A percentile compares a stretch with the other conserved stretches of the same genome.
Evolutionary conservation across 2,113 vertebrate species (phyloP).

Genomic region (Coryphaenoides rupestris): DNA sequence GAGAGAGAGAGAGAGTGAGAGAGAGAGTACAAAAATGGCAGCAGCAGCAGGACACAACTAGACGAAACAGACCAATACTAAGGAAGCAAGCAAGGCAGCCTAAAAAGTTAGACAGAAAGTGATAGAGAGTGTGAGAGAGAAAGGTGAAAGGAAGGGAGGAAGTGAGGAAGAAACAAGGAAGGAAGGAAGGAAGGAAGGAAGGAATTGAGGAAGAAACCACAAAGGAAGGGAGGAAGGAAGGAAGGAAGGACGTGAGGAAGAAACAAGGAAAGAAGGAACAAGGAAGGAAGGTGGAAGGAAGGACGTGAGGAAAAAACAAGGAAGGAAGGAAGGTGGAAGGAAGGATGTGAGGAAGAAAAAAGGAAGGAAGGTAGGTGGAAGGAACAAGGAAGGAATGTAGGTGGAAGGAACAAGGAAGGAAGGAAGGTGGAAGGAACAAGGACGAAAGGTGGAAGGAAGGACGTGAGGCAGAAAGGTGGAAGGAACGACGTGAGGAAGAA

Average conservation of each 20-base stretch:
- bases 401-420: slow-evolving; percentile 9
- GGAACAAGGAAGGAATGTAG: background rate
- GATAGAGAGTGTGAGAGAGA: background rate
- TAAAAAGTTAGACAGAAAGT: too few relatives aligned
- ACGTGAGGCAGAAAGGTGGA: background rate
- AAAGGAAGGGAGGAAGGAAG: background rate
- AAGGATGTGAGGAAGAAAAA: background rate
- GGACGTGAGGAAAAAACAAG: background rate
- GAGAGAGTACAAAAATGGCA: too few relatives aligned
- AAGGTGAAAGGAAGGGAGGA: background rate
- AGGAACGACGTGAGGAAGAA: background rate
- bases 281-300: background rate
- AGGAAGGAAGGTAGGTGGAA: background rate
- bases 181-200: background rate
- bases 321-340: background rate
- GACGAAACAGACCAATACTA: too few relatives aligned
- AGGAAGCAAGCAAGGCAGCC: background rate
- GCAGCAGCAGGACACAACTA: too few relatives aligned
- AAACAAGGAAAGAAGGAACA: background rate
- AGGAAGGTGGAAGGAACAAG: background rate
- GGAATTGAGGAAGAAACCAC: background rate
- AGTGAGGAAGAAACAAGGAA: background rate
- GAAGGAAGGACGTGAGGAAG: background rate
- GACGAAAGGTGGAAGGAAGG: background rate
- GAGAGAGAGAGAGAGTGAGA: background rate